phyloP scores from a whole-genome alignment of 2,797 vertebrate species.

The Acanthiza pusilla region DNA sequence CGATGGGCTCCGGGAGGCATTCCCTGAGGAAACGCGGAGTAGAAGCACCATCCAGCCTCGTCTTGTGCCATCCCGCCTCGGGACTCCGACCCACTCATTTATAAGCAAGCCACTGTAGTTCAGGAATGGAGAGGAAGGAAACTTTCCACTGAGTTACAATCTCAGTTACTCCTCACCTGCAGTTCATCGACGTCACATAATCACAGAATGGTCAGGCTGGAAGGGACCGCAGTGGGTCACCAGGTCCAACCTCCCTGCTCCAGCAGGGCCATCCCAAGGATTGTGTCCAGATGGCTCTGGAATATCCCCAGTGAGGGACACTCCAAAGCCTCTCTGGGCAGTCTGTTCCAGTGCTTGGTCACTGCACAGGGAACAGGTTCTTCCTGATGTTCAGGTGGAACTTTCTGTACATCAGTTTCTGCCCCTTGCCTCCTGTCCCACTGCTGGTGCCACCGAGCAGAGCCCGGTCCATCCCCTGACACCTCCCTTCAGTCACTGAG shows the following conservation, averaged over 20 bases:
- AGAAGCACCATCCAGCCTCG: accelerated
- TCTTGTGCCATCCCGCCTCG: neutral
- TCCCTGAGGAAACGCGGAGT: neutral
- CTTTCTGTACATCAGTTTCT: neutral
- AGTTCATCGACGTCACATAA: neutral
- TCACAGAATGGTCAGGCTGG: neutral
- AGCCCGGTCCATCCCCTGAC: neutral
- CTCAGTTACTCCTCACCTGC: neutral
- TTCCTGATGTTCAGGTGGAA: neutral
- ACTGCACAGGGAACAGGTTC: neutral
- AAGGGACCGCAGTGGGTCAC: neutral
- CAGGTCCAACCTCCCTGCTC: neutral
- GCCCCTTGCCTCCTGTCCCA: neutral
- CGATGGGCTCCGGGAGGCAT: accelerated
- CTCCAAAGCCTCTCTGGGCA: neutral
- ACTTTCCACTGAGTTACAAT: neutral
- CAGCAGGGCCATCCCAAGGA: neutral
- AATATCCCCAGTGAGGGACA: neutral
- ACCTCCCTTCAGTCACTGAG: neutral
- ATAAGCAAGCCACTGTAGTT: neutral
- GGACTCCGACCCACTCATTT: accelerated
- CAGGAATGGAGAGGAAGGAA: neutral
- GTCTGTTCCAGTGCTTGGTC: neutral
- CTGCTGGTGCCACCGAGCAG: neutral
- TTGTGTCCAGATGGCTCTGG: neutral